A percentile compares a stretch with the other conserved stretches of the same genome.
These are phyloP conservation scores for Percopsis omiscomaycus DNA, from an alignment of 2,797 vertebrate species.

Conservation along the genomic window DNA sequence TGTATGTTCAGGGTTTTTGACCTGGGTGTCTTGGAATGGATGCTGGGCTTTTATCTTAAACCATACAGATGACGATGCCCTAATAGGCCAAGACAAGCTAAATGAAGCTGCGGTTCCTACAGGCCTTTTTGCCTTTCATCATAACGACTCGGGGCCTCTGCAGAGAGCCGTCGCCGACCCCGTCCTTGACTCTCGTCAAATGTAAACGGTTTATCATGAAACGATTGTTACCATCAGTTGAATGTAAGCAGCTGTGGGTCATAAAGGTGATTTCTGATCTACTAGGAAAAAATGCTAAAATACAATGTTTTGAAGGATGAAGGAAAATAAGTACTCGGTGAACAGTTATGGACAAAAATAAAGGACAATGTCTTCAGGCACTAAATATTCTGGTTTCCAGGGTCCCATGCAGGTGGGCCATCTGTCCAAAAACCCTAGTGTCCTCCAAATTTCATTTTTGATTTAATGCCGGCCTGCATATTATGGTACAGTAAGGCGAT, in stretches of 20 bases:
- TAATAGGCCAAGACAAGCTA: constrained; percentile 53
- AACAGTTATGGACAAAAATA: constrained; percentile 24
- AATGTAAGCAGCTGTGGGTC: constrained; percentile 42
- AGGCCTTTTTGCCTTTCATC: constrained; percentile 60
- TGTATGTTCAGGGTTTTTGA: constrained; percentile 3
- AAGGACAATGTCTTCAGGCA: constrained; percentile 37
- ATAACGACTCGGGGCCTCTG: constrained; percentile 19
- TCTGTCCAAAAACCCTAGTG: constrained; percentile 41
- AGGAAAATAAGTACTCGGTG: too few relatives aligned
- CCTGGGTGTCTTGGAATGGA: constrained; percentile 11
- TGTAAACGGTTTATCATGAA: constrained; percentile 57
- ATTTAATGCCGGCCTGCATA: constrained; percentile 17
- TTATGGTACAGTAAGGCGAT: background rate
- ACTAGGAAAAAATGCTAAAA: constrained; percentile 37
- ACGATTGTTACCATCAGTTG: constrained; percentile 57
- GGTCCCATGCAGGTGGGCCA: constrained; percentile 51
- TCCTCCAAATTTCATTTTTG: constrained; percentile 22
- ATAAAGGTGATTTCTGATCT: constrained; percentile 50
- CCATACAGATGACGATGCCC: constrained; percentile 41
- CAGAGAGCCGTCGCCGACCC: constrained; percentile 40
- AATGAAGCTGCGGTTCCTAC: constrained; percentile 53
- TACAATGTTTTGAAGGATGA: constrained; percentile 17
- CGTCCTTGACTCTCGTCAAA: constrained; percentile 64
- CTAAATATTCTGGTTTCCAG: constrained; percentile 34
- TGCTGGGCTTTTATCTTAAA: constrained; percentile 43